These are phyloP conservation scores for Cyrtonyx montezumae DNA, from an alignment of 2,113 vertebrate genomes.

Conservation along the genomic window DNA sequence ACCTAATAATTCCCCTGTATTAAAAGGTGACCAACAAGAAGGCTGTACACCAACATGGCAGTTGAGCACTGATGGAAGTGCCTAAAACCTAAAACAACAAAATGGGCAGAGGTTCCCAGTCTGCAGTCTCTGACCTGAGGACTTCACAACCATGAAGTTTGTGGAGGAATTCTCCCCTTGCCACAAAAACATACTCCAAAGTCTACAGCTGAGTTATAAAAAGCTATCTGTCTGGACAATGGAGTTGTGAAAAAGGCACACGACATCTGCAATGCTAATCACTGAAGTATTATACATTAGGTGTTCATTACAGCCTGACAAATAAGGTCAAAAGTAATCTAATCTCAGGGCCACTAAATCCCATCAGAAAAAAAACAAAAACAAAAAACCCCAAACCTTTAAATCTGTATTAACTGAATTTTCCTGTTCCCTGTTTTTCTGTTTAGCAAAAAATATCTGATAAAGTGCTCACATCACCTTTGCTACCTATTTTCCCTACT, in stretches of 20 bases:
- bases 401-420: neutral
- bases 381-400: too few relatives aligned
- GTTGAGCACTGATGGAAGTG: neutral
- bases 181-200: neutral
- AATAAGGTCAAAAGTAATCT: neutral
- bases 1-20: neutral
- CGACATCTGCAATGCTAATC: neutral
- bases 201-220: neutral
- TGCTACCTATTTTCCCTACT: neutral
- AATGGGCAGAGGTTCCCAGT: neutral
- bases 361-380: neutral
- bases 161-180: neutral
- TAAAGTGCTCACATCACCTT: neutral
- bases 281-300: neutral
- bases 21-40: neutral
- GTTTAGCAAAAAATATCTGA: neutral
- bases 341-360: neutral
- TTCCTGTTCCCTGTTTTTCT: neutral
- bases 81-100: neutral
- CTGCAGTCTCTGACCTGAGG: neutral
- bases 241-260: neutral
- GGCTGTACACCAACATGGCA: neutral
- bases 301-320: neutral
- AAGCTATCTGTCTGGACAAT: neutral
- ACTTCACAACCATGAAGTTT: neutral